Evolutionary conservation across 2,797 vertebrate species (phyloP).

Genomic region (Monodelphis domestica): DNA sequence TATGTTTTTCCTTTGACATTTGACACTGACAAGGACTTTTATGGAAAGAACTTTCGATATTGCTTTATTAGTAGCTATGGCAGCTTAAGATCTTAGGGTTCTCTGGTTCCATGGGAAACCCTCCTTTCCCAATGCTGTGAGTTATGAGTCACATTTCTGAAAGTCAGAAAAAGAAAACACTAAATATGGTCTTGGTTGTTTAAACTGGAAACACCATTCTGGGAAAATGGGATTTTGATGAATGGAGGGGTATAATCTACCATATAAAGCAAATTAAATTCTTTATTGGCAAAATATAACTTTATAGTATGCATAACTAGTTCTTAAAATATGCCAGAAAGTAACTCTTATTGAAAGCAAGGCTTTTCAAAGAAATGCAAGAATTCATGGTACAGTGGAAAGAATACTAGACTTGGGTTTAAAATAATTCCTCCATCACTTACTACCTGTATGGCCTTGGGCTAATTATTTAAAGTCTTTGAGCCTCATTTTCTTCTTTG

Average conservation of each 20-base stretch:
- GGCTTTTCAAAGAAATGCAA: not conserved
- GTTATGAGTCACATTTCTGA: not conserved
- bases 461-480: not conserved
- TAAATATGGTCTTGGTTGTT: not conserved
- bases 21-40: not conserved
- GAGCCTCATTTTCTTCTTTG: not conserved
- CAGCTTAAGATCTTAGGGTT: not conserved
- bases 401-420: not conserved
- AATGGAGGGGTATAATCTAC: conserved; percentile 35
- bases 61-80: not conserved
- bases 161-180: not conserved
- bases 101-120: not conserved
- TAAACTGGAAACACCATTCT: conserved; percentile 42
- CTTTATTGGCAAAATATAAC: conserved; percentile 66
- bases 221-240: conserved; percentile 57
- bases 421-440: not conserved
- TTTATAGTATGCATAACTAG: conserved; percentile 26
- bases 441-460: not conserved
- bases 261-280: conserved; percentile 68
- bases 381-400: not conserved
- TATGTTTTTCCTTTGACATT: not conserved
- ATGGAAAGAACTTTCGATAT: not conserved
- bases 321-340: not conserved
- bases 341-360: not conserved
- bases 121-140: not conserved